Evolutionary conservation across 2,113 vertebrate genomes (phyloP), one percentile per base, ranked within the genome.

Genomic region (Ursus arctos): DNA sequence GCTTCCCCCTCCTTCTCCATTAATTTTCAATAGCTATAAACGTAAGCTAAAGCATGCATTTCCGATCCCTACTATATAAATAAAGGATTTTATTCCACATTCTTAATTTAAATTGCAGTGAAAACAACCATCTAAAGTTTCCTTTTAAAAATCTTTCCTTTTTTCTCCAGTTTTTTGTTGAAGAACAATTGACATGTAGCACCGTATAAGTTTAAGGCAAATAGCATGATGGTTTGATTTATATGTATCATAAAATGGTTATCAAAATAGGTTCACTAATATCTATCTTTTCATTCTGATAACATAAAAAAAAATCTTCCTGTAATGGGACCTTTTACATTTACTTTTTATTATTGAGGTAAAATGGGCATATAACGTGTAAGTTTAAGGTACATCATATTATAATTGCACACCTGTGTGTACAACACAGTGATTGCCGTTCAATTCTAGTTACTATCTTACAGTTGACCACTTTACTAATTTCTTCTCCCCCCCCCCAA

Each of bases 71-170:
- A 85, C 22, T 51, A 33, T 65, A 65, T 36, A 71, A 49, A 61
- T 43, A 53, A 69, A 79, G 4, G 2, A 55, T 67, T 96, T 76
- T 19, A 22, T n/a, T 69, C 1, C 22, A 80, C 9, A 80, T 63
- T 93, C 31, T 49, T 77, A 71, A 90, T 92, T 91, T 93, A 31
- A 96, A 76, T 85, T 33, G 3, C 88, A 19, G 36, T 7, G 40
- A 36, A 92, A 94, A 88, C 14, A 63, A 94, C 15, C 74, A 40
- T 2, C 21, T 84, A 55, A 43, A 1, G 69, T 91, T 95, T 63
- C 21, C 7, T 33, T 84, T 43, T n/a, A 81, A 49, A 82, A 77
- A 19, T 28, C 2, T 8, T 86, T 55, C 33, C 18, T 19, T 51
- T 76, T 6, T 67, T 3, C 0, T 18, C 9, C 15, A 15, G 15